phyloP scores from a whole-genome alignment of 2,797 vertebrate genomes.

The Austrolebias charrua region DNA sequence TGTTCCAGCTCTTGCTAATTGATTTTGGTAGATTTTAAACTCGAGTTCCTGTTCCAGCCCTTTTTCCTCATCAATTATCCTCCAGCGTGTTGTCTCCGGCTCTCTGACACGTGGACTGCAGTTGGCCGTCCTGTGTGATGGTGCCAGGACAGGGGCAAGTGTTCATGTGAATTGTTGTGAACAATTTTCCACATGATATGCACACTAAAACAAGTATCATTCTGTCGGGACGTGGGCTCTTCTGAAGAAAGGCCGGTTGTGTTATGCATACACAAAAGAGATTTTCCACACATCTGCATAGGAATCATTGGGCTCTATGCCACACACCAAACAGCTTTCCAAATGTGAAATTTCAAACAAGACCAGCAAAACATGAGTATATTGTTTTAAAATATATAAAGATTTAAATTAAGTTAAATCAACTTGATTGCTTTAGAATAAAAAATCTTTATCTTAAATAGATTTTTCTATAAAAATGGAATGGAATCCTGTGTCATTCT shows the following conservation, averaged over 20 bases:
- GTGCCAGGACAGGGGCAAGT: constrained; percentile 59
- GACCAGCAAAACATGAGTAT: constrained; percentile 1
- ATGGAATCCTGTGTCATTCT: constrained; percentile 28
- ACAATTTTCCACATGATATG: constrained; percentile 54
- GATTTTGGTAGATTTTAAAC: constrained; percentile 53
- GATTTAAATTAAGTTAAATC: neutral
- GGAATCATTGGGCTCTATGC: constrained; percentile 3
- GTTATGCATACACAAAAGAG: constrained; percentile 11
- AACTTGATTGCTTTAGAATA: neutral
- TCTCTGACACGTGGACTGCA: constrained; percentile 67
- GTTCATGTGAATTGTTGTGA: constrained; percentile 55
- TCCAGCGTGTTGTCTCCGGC: constrained; percentile 59
- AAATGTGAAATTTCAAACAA: constrained; percentile 1
- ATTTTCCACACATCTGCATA: constrained; percentile 13
- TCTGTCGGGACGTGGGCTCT: constrained; percentile 30
- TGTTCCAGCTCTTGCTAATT: constrained; percentile 49
- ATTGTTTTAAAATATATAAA: neutral
- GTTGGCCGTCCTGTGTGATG: constrained; percentile 55
- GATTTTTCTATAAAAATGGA: constrained; percentile 17
- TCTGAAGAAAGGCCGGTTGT: constrained; percentile 13
- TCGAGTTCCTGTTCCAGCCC: constrained; percentile 21
- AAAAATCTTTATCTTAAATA: neutral
- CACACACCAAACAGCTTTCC: constrained; percentile 2
- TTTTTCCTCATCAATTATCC: constrained; percentile 55
- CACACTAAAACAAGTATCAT: constrained; percentile 45